Conservation (phyloP, 2,113 vertebrate species). For the Capra hircus region DNA sequence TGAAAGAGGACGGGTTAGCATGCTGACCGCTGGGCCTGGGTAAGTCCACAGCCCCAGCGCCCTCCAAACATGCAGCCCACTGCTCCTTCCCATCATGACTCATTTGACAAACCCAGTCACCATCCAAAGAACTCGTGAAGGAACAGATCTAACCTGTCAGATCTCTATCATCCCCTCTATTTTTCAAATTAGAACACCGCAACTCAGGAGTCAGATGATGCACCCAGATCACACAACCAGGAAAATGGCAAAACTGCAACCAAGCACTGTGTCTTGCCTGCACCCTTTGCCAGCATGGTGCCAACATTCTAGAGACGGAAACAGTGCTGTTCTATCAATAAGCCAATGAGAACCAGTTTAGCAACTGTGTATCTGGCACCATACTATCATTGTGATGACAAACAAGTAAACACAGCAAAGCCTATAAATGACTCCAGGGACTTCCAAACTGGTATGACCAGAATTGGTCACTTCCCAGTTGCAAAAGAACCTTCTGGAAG, state of each 20-base stretch:
- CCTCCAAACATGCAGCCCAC: background rate
- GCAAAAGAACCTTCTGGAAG: background rate
- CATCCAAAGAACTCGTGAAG: background rate
- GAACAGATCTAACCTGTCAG: background rate
- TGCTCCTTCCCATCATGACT: background rate
- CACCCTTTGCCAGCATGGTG: background rate
- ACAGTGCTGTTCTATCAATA: background rate
- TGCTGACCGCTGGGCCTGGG: background rate
- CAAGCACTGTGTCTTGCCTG: background rate
- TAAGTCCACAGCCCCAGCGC: background rate
- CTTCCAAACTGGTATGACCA: background rate
- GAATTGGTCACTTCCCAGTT: background rate
- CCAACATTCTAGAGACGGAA: background rate
- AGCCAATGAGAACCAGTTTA: background rate
- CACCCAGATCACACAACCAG: background rate
- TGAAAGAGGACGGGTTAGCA: accelerated
- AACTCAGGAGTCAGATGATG: background rate
- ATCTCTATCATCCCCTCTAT: background rate
- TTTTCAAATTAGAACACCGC: background rate
- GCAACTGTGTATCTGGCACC: background rate
- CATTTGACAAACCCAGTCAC: background rate
- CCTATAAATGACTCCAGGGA: background rate
- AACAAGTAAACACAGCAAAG: background rate
- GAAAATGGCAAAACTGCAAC: background rate
- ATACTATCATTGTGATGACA: background rate